phyloP scores from a whole-genome alignment of 2,888 invertebrate species.

The Dryadula phaetusa region DNA sequence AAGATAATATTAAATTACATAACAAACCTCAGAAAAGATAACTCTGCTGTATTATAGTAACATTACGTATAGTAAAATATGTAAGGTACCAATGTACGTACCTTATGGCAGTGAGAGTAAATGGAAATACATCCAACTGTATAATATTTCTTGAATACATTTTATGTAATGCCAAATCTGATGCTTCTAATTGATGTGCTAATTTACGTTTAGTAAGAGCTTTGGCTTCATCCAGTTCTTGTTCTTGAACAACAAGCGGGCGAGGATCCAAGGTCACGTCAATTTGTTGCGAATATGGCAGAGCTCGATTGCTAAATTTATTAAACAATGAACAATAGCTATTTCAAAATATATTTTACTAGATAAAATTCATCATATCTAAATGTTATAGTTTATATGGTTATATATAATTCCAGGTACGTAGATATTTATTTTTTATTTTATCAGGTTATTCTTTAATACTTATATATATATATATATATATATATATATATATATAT shows the following conservation, averaged over 20 bases:
- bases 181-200: slow-evolving; percentile 89
- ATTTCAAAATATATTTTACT: neutral
- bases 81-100: too few species aligned
- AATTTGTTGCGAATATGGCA: slow-evolving; percentile 86
- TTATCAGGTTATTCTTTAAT: too few species aligned
- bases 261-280: slow-evolving; percentile 88
- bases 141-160: slow-evolving; percentile 87
- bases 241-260: slow-evolving; percentile 85
- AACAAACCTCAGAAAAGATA: too few species aligned
- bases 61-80: too few species aligned
- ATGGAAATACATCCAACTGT: slow-evolving; percentile 86
- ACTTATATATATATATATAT: too few species aligned
- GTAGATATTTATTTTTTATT: too few species aligned
- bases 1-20: too few species aligned
- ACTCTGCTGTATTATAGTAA: too few species aligned
- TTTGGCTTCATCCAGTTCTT: slow-evolving; percentile 84
- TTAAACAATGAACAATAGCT: neutral
- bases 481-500: too few species aligned
- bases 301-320: slow-evolving; percentile 76
- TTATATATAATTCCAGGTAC: too few species aligned
- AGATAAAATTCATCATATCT: too few species aligned
- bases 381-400: too few species aligned
- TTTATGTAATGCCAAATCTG: slow-evolving; percentile 85
- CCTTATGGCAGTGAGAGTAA: slow-evolving; percentile 85
- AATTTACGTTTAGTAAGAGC: slow-evolving; percentile 86